A percentile compares a stretch with the other conserved stretches of the same genome.
These are phyloP conservation scores for Lepus oiostolus DNA, from an alignment of 2,797 vertebrate species.

Conservation along the genomic window DNA sequence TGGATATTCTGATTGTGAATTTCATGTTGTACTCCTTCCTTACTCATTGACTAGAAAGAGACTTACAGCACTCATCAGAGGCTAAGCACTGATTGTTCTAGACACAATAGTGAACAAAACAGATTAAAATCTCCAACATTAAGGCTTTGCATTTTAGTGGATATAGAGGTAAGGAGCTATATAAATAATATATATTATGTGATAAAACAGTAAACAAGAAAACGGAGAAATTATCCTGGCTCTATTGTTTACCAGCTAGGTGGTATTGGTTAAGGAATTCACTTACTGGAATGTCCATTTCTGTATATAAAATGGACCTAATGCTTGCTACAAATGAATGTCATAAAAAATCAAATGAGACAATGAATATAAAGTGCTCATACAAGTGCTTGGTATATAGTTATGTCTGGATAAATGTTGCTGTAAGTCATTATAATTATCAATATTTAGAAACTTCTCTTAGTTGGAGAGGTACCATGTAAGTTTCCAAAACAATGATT, in stretches of 20 bases:
- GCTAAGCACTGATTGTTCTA: neutral
- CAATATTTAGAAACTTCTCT: conserved; percentile 10
- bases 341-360: neutral
- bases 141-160: neutral
- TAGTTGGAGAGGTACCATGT: neutral
- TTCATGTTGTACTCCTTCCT: neutral
- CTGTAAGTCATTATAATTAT: conserved; percentile 30
- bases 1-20: neutral
- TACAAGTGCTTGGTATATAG: neutral
- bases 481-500: neutral
- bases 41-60: neutral
- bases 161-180: neutral
- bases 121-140: neutral
- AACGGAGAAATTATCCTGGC: neutral
- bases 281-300: neutral
- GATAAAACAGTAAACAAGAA: neutral
- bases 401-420: conserved; percentile 42
- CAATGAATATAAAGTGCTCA: neutral
- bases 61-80: neutral
- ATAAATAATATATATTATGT: neutral
- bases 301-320: neutral
- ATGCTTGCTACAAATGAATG: neutral
- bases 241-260: neutral
- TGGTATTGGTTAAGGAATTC: neutral
- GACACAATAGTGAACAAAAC: neutral